Evolutionary conservation across 2,888 invertebrate species (phyloP).

Genomic region (Agrochola lota): DNA sequence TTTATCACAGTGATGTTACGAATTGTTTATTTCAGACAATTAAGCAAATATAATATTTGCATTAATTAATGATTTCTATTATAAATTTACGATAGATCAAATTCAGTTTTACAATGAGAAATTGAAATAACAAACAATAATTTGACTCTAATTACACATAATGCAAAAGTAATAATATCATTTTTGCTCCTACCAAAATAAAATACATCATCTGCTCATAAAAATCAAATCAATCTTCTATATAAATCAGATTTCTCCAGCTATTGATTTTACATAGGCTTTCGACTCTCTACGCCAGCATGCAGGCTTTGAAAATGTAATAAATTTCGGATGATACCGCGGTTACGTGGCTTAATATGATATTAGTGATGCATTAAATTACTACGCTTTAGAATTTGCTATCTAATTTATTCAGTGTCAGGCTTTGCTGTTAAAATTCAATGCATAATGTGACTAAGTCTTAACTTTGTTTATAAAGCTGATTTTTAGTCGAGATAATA

Average conservation of each 20-base stretch:
- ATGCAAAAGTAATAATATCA: background rate
- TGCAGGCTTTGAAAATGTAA: constrained; percentile 35
- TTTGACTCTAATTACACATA: background rate
- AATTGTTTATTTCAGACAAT: background rate
- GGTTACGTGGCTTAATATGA: constrained; percentile 34
- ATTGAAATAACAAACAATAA: background rate
- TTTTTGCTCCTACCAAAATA: background rate
- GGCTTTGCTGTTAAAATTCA: constrained; percentile 39
- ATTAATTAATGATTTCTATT: background rate
- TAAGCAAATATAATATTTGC: background rate
- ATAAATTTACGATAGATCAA: background rate
- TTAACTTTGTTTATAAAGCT: constrained; percentile 3
- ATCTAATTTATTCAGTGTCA: constrained; percentile 52
- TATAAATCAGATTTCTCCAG: constrained; percentile 34
- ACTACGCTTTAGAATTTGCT: constrained; percentile 34
- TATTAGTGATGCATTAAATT: constrained; percentile 57
- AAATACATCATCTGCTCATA: constrained; percentile 10
- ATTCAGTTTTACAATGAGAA: background rate
- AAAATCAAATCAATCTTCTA: constrained; percentile 35
- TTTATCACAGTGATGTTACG: background rate
- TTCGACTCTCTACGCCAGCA: constrained; percentile 16
- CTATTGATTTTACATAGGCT: constrained; percentile 38
- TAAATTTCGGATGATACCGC: constrained; percentile 39
- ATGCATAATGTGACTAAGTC: constrained; percentile 25
- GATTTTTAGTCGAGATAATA: background rate